Evolutionary conservation across 1,140 invertebrate genomes (phyloP), one percentile per base, ranked within the genome.

Genomic region (Zaprionus inermis): DNA sequence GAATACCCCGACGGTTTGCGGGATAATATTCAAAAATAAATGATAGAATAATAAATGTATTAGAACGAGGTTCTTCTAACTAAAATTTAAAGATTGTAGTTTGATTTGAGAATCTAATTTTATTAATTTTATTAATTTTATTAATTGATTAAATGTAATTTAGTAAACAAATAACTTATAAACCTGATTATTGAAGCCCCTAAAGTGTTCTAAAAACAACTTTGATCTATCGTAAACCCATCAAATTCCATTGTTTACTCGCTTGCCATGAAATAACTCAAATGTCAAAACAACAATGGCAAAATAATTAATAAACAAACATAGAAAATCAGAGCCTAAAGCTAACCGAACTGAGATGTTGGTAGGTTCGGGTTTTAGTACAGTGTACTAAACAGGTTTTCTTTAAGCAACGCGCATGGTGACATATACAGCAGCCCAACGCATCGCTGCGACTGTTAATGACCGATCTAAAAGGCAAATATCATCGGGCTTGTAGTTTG

Each of bases 351-450:
- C 12, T n/a, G 12, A 0, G 11, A 30, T 24, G n/a, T n/a, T n/a
- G 49, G 16, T 16, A n/a, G n/a, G n/a, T n/a, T n/a, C n/a, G n/a
- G n/a, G 7, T 28, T 64, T 52, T 55, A 64, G 51, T 64, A 41
- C 34, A 54, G 11, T 16, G 61, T 64, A 64, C 61, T 64, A 64
- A 64, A 64, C 61, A 5, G 6, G 61, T 64, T 55, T 51, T 54
- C 14, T n/a, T n/a, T n/a, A 36, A 10, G 20, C n/a, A 24, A 1
- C 12, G 5, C 22, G n/a, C 22, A 18, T 3, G 16, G 32, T 52
- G 44, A 49, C 18, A 52, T 14, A 44, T 44, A 14, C 56, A 44
- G 11, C 28, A 20, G 55, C 32, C n/a, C 20, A 63, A 46, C 28
- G 44, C 44, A 60, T 36, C 38, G 9, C 30, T 36, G 14, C 3